Evolutionary conservation across 2,113 vertebrate genomes (phyloP), one percentile per base, ranked within the genome.

Genomic region (Daphoenositta chrysoptera): DNA sequence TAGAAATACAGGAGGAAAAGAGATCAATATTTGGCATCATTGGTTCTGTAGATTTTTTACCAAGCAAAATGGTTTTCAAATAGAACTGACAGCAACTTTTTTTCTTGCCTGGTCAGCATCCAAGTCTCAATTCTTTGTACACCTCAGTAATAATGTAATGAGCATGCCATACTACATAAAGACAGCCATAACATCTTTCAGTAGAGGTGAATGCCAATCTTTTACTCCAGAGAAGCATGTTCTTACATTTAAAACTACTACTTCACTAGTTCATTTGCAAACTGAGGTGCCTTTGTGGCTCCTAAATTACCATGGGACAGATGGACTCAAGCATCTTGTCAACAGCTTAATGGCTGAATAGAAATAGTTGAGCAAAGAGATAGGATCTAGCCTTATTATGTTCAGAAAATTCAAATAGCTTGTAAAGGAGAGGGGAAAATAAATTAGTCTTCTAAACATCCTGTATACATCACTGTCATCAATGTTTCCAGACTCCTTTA

Each of bases 21-120:
- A 80, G 51, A 71, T 94, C 88, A 78, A 92, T 94, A 95, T 84
- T 92, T 95, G 87, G 85, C 85, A 93, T 51, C 28, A 57, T 23
- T 44, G 81, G n/a, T 90, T 83, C 60, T 78, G 73, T 22, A 51
- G 68, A 86, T 81, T 86, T 88, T 94, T 23, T 20, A 81, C 50
- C 50, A 90, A 90, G 48, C 2, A 51, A 87, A 90, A 70, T 60
- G 2, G 54, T 81, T 87, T 87, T 89, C 47, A 89, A 93, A 78
- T n/a, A 16, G 37, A 76, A 79, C 31, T 24, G 82, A 70, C 26
- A 64, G 33, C 27, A 95, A 65, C 15, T 45, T 82, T 73, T 71
- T 80, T 93, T 82, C 44, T 82, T 76, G 12, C 79, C 61, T 95
- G 84, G 70, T 79, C 77, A 89, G 61, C 61, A 85, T 37, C 50